A percentile compares a stretch with the other conserved stretches of the same genome.
Conservation (phyloP, 2,797 vertebrate genomes). For the Champsocephalus gunnari region DNA sequence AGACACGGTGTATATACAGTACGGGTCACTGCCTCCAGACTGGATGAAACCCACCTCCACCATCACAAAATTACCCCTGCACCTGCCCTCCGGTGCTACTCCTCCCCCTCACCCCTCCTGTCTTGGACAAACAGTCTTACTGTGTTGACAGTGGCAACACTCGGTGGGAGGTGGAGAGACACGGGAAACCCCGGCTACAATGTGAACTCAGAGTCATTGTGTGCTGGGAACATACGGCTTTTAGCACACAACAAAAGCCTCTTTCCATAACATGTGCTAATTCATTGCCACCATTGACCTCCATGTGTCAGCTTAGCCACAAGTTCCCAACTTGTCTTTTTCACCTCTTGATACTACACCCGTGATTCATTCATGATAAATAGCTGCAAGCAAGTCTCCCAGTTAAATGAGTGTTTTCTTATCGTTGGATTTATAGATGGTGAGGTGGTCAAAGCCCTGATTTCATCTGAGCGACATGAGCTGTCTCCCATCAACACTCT, state of each 20-base stretch:
- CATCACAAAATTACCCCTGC: conserved; percentile 66
- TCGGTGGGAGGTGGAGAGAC: conserved; percentile 57
- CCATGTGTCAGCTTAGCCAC: conserved; percentile 11
- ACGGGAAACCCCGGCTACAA: conserved; percentile 44
- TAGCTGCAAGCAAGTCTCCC: not conserved
- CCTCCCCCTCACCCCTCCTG: conserved; percentile 1
- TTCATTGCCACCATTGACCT: conserved; percentile 34
- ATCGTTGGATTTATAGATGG: conserved; percentile 46
- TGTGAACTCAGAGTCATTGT: conserved; percentile 41
- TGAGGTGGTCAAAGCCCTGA: conserved; percentile 31
- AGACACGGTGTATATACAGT: conserved; percentile 38
- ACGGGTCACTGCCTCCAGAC: conserved; percentile 64
- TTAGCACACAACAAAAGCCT: conserved; percentile 15
- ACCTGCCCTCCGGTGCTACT: conserved; percentile 66
- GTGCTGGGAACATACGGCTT: conserved; percentile 28
- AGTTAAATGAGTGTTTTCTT: conserved; percentile 36
- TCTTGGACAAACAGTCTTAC: conserved; percentile 66
- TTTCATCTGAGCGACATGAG: conserved; percentile 57
- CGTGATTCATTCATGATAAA: conserved; percentile 30
- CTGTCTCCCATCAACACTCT: conserved; percentile 66
- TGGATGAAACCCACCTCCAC: conserved; percentile 50
- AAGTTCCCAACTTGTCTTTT: conserved; percentile 9
- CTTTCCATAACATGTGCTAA: conserved; percentile 12
- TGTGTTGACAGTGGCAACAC: conserved; percentile 79
- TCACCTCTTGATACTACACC: conserved; percentile 25